These are phyloP conservation scores for Bufo gargarizans DNA, from an alignment of 2,113 vertebrate genomes.

Conservation along the genomic window DNA sequence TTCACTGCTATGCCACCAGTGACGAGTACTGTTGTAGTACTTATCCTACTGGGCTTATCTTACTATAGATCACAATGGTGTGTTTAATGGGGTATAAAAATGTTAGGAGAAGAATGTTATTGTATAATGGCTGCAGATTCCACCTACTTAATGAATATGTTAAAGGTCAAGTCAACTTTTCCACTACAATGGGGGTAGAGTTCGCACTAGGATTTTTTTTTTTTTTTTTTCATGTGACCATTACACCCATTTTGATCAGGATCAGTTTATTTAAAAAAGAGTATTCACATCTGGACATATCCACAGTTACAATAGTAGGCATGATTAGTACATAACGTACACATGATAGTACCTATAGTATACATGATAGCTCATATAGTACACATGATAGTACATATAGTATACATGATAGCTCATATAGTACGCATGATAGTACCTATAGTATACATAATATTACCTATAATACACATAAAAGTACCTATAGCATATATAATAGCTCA, in stretches of 20 bases:
- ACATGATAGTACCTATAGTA: no score
- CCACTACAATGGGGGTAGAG: background rate
- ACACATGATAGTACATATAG: no score
- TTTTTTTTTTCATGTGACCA: background rate
- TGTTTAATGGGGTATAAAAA: slow-evolving; percentile 17
- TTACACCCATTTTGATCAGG: background rate
- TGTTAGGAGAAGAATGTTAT: background rate
- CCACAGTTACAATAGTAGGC: no score
- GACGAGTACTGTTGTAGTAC: slow-evolving; percentile 10
- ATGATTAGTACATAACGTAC: no score
- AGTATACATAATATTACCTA: no score
- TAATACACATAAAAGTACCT: no score
- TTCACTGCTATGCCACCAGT: slow-evolving; percentile 11
- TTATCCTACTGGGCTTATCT: background rate
- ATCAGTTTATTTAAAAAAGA: background rate
- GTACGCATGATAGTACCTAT: no score
- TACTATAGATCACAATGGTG: background rate
- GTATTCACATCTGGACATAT: background rate
- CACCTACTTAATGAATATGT: background rate
- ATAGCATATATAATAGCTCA: no score
- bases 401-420: no score
- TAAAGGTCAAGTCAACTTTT: background rate
- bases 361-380: no score
- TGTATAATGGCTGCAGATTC: background rate
- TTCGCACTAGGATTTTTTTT: background rate